A percentile compares a stretch with the other conserved stretches of the same genome.
These are phyloP conservation scores for Meliscaeva auricollis DNA, from an alignment of 2,888 invertebrate genomes.

Conservation along the genomic window DNA sequence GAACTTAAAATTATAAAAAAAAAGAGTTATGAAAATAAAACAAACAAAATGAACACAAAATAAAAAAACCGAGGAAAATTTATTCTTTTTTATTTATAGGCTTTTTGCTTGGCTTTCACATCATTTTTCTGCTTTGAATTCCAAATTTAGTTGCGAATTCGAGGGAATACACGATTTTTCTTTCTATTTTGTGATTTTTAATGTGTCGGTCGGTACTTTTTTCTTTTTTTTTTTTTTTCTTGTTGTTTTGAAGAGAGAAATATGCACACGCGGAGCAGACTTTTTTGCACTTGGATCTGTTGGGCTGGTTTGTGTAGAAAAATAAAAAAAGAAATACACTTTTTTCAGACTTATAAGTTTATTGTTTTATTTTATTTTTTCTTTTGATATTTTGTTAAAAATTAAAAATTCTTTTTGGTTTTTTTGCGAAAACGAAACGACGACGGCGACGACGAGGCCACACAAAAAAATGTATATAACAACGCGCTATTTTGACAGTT, in stretches of 20 bases:
- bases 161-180: constrained; percentile 42
- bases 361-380: constrained; percentile 35
- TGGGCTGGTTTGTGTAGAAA: constrained; percentile 64
- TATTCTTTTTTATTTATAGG: constrained; percentile 57
- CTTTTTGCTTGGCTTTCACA: constrained; percentile 66
- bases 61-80: constrained; percentile 61
- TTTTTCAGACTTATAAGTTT: constrained; percentile 73
- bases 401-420: constrained; percentile 58
- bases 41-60: constrained; percentile 1
- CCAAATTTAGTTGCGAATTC: constrained; percentile 68
- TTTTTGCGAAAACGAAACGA: constrained; percentile 63
- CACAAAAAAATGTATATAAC: constrained; percentile 78
- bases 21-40: not conserved
- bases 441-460: constrained; percentile 72
- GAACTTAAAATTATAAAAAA: constrained; percentile 56
- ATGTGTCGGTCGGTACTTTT: not conserved
- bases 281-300: constrained; percentile 57
- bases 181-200: constrained; percentile 39
- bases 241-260: constrained; percentile 47
- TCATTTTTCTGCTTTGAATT: constrained; percentile 70
- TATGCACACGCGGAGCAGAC: constrained; percentile 44
- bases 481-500: constrained; percentile 77
- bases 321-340: constrained; percentile 73
- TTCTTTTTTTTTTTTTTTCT: constrained; percentile 47
- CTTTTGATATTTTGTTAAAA: constrained; percentile 66